Conservation (phyloP, 2,888 invertebrate genomes). For the Spodoptera exigua region DNA sequence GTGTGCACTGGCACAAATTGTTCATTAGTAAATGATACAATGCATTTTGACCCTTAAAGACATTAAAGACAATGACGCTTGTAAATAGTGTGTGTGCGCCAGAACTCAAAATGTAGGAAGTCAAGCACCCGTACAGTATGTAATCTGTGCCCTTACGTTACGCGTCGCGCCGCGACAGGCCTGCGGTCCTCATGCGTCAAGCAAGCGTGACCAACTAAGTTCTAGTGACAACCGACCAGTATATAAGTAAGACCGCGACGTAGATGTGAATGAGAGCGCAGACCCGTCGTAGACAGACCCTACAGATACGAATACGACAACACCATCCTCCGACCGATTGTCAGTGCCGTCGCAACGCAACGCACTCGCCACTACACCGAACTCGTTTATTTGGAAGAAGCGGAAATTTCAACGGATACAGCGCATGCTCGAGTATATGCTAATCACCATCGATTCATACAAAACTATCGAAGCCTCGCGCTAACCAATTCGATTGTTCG, state of each 20-base stretch:
- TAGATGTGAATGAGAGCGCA: slow-evolving; percentile 61
- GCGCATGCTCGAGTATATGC: slow-evolving; percentile 85
- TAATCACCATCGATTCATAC: slow-evolving; percentile 79
- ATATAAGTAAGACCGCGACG: slow-evolving; percentile 5
- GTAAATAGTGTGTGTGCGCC: slow-evolving; percentile 15
- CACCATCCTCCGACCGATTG: slow-evolving; percentile 89
- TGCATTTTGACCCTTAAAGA: no score
- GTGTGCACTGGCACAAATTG: background rate
- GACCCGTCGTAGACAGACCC: slow-evolving; percentile 59
- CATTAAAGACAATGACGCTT: no score
- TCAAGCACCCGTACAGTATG: slow-evolving; percentile 33
- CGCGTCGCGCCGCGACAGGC: slow-evolving; percentile 46
- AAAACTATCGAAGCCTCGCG: slow-evolving; percentile 77
- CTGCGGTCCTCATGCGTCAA: slow-evolving; percentile 48
- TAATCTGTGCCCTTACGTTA: slow-evolving; percentile 48
- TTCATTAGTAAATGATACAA: no score
- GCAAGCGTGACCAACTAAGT: slow-evolving; percentile 45
- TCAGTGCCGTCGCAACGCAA: slow-evolving; percentile 74
- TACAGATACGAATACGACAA: slow-evolving; percentile 72
- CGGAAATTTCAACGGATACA: slow-evolving; percentile 86
- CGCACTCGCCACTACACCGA: slow-evolving; percentile 60
- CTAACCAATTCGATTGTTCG: slow-evolving; percentile 65
- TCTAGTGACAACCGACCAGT: slow-evolving; percentile 26
- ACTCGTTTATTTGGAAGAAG: slow-evolving; percentile 80
- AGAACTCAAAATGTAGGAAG: slow-evolving; percentile 28